Evolutionary conservation across 2,113 vertebrate species (phyloP).

Genomic region (Sus scrofa): T2T-Sscrofa CM000812.6:220239501-220240000

Average conservation of each 20-base stretch:
- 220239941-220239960: neutral
- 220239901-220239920: constrained; percentile 40
- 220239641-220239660: neutral
- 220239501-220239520: neutral
- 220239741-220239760: neutral
- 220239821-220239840: neutral
- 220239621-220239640: neutral
- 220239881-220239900: neutral
- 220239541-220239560: neutral
- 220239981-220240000: neutral
- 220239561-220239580: neutral
- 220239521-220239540: neutral
- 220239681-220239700: neutral
- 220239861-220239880: neutral
- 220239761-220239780: neutral
- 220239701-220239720: constrained; percentile 12
- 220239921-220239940: constrained; percentile 18
- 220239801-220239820: constrained; percentile 47
- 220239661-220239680: neutral
- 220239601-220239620: neutral
- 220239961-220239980: constrained; percentile 2
- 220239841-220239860: constrained; percentile 3
- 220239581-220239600: neutral
- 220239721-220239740: neutral
- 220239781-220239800: neutral